Evolutionary conservation across 2,113 vertebrate species (phyloP).

Genomic region (Microtus oregoni): DNA sequence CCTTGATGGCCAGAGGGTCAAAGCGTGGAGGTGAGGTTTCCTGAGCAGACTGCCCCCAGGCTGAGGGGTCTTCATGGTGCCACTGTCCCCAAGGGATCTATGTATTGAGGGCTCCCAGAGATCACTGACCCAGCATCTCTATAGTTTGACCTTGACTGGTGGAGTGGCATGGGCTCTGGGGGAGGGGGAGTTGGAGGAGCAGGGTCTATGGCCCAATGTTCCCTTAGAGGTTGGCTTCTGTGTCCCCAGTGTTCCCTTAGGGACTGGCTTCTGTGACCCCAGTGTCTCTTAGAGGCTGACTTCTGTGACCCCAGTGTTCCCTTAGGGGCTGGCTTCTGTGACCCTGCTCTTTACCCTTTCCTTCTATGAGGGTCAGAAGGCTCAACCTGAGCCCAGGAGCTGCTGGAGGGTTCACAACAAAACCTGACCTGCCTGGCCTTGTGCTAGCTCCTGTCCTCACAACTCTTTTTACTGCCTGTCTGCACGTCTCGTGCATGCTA

Average conservation of each 20-base stretch:
- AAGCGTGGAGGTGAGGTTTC: neutral
- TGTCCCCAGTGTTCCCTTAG: too few relatives aligned
- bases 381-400: too few relatives aligned
- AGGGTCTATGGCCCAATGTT: neutral
- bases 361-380: neutral
- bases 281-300: too few relatives aligned
- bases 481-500: rapidly evolving
- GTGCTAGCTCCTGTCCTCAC: too few relatives aligned
- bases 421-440: rapidly evolving
- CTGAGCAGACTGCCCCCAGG: neutral
- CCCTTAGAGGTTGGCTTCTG: neutral
- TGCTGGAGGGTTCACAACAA: neutral
- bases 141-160: neutral
- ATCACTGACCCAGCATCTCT: too few relatives aligned
- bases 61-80: neutral
- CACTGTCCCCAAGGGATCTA: neutral
- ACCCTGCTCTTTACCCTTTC: rapidly evolving
- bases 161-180: neutral
- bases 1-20: neutral
- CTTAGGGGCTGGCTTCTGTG: too few relatives aligned
- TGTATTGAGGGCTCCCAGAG: neutral
- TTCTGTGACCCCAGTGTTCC: too few relatives aligned
- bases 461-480: neutral
- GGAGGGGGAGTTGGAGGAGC: neutral
- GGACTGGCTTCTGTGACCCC: too few relatives aligned